Percentiles rank a stretch among this genome's conserved stretches.
phyloP scores from a whole-genome alignment of 2,888 invertebrate genomes.

The Nesidiocoris tenuis region DNA sequence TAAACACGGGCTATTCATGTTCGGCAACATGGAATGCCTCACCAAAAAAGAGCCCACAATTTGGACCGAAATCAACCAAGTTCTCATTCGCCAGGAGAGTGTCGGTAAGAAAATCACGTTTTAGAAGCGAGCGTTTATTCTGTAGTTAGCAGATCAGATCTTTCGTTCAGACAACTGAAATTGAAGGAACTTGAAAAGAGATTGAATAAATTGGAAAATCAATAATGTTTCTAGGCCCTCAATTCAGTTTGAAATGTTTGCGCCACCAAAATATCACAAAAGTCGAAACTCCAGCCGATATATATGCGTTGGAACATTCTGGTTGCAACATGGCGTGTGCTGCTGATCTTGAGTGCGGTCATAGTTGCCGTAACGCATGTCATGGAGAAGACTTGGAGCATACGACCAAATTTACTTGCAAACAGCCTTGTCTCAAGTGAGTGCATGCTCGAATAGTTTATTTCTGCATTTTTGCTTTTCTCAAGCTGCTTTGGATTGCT shows the following conservation, averaged over 20 bases:
- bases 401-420: slow-evolving; percentile 56
- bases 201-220: too few relatives aligned
- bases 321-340: slow-evolving; percentile 64
- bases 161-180: too few relatives aligned
- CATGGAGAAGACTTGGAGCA: slow-evolving; percentile 63
- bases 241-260: slow-evolving; percentile 57
- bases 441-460: slow-evolving; percentile 33
- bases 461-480: too few relatives aligned
- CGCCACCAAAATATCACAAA: slow-evolving; percentile 57
- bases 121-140: slow-evolving; percentile 52
- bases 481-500: too few relatives aligned
- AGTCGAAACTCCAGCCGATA: slow-evolving; percentile 51
- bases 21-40: slow-evolving; percentile 69
- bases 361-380: slow-evolving; percentile 63
- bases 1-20: slow-evolving; percentile 67
- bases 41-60: slow-evolving; percentile 57
- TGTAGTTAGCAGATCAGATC: too few relatives aligned
- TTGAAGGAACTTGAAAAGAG: too few relatives aligned
- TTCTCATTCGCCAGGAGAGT: slow-evolving; percentile 58
- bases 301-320: slow-evolving; percentile 58
- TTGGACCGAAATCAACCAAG: slow-evolving; percentile 61
- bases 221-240: too few relatives aligned
- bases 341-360: slow-evolving; percentile 61
- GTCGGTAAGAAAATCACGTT: slow-evolving; percentile 58
- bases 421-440: slow-evolving; percentile 59